Evolutionary conservation across 2,888 invertebrate genomes (phyloP), one percentile per base, ranked within the genome.

Genomic region (Pyrrhia umbra): DNA sequence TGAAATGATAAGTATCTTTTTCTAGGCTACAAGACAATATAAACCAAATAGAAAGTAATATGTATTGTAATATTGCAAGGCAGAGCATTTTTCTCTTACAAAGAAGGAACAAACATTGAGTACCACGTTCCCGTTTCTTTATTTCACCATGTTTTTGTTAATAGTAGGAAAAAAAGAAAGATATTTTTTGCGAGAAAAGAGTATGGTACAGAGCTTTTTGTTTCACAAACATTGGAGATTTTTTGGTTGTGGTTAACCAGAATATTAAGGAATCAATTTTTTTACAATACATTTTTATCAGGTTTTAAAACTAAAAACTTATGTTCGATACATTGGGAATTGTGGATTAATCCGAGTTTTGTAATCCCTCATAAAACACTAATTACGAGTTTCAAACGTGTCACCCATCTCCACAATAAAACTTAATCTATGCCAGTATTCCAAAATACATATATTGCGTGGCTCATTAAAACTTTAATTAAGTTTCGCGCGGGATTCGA

Each of bases 401-500:
- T 27, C 0, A 1, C 45, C 34, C 6, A 16, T 51, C 70, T 63
- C 8, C 15, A 23, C 9, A 37, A 23, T n/a, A 15, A 34, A 18
- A 50, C 18, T 55, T 77, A 60, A 21, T 61, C 64, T 75, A n/a
- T 47, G 62, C 8, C 47, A 69, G 66, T 61, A 58, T 68, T 68
- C 64, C 76, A 64, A 79, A 85, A 85, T 84, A 85, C 82, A 84
- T 82, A 88, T 87, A 86, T 85, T 77, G 84, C 83, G 77, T 68
- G 84, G 81, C 88, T 91, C 89, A 92, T 92, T 91, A 90, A 90
- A 92, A 92, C 87, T 92, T 92, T 92, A 92, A 92, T 93, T 91
- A 92, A 92, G 89, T 92, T 92, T 86, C 83, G 79, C 88, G 78
- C 80, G 85, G 80, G 86, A 88, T 84, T 86, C 82, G 83, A 87